These are phyloP conservation scores for Lathronympha strigana DNA, from an alignment of 2,888 invertebrate genomes.

Conservation along the genomic window DNA sequence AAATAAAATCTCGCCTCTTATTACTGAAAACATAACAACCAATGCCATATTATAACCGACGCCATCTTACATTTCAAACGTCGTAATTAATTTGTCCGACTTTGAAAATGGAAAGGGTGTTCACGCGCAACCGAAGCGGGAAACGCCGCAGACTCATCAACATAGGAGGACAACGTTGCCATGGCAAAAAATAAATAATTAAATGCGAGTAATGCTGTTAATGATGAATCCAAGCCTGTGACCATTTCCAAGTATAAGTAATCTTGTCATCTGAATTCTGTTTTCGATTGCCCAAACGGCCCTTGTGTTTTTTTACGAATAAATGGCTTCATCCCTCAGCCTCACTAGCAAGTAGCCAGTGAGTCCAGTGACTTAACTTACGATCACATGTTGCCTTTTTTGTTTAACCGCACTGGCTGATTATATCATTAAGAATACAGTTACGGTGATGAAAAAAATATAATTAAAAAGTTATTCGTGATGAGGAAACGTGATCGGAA, in stretches of 20 bases:
- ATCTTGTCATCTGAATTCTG: slow-evolving; percentile 77
- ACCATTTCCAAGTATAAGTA: slow-evolving; percentile 81
- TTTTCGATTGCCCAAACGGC: slow-evolving; percentile 67
- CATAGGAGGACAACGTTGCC: slow-evolving; percentile 31
- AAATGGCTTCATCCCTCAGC: slow-evolving; percentile 81
- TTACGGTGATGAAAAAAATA: slow-evolving; percentile 33
- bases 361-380: slow-evolving; percentile 55
- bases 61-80: slow-evolving; percentile 12
- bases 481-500: slow-evolving; percentile 39
- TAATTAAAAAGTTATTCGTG: slow-evolving; percentile 40
- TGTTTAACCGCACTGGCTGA: slow-evolving; percentile 53
- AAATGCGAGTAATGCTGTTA: slow-evolving; percentile 77
- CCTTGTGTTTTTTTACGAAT: slow-evolving; percentile 69
- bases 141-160: slow-evolving; percentile 32
- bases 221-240: slow-evolving; percentile 71
- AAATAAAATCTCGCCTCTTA: slow-evolving; percentile 70
- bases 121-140: slow-evolving; percentile 17
- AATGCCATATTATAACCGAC: slow-evolving; percentile 31
- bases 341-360: slow-evolving; percentile 48
- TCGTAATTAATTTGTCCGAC: background rate
- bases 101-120: slow-evolving; percentile 23
- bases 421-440: slow-evolving; percentile 62
- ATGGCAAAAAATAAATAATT: slow-evolving; percentile 64
- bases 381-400: slow-evolving; percentile 68
- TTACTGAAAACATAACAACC: slow-evolving; percentile 47